Evolutionary conservation across 2,113 vertebrate genomes (phyloP).

Genomic region (Potamarius usumacintae): DNA sequence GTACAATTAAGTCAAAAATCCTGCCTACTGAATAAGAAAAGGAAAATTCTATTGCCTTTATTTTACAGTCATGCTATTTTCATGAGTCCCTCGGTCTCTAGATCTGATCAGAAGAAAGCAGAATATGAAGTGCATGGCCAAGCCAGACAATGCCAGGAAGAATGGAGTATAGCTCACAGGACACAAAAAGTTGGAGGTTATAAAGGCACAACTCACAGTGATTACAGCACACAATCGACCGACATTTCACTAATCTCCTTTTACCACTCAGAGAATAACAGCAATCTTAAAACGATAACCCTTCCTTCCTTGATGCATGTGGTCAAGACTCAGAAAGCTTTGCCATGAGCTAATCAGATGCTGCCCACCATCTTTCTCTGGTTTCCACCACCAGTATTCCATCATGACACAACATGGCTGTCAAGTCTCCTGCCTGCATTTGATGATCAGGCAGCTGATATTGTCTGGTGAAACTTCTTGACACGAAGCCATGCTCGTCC

Average conservation of each 20-base stretch:
- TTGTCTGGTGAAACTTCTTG: conserved; percentile 78
- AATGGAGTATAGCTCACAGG: neutral
- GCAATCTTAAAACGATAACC: neutral
- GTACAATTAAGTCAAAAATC: neutral
- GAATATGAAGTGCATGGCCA: neutral
- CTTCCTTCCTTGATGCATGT: neutral
- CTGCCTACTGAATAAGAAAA: neutral
- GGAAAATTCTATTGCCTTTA: neutral
- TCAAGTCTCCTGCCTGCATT: conserved; percentile 72
- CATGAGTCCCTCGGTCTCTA: neutral
- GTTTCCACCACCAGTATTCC: conserved; percentile 80
- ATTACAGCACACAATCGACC: neutral
- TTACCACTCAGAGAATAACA: neutral
- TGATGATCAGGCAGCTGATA: conserved; percentile 73
- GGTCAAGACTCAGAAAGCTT: neutral
- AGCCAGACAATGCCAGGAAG: neutral
- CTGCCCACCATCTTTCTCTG: conserved; percentile 62
- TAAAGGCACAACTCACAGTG: neutral
- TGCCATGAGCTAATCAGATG: conserved; percentile 12
- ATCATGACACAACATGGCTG: conserved; percentile 78
- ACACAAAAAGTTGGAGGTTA: neutral
- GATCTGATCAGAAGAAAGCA: neutral
- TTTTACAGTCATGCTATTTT: neutral
- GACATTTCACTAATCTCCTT: neutral
- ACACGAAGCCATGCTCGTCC: conserved; percentile 81